Percentiles rank a stretch among this genome's conserved stretches.
These are phyloP conservation scores for Copidosoma aretas DNA, from an alignment of 2,888 invertebrate genomes.

Conservation along the genomic window DNA sequence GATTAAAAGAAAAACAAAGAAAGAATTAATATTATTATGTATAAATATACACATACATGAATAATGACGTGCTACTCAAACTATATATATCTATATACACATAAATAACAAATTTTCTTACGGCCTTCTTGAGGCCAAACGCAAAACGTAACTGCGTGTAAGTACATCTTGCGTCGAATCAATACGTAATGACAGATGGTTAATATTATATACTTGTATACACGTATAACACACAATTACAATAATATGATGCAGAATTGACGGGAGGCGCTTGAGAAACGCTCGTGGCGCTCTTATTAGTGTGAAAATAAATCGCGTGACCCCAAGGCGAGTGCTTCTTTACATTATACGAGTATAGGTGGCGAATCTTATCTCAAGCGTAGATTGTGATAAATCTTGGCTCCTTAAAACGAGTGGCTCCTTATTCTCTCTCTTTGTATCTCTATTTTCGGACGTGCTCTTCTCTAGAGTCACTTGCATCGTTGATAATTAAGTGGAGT, in stretches of 20 bases:
- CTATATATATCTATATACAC: conserved; percentile 15
- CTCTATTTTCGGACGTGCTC: no score
- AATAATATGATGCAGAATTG: no score
- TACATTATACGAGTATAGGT: neutral
- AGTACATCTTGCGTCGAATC: neutral
- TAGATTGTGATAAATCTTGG: no score
- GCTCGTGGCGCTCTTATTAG: no score
- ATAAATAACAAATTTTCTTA: conserved; percentile 37
- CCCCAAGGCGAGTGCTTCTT: conserved; percentile 36
- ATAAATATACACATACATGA: conserved; percentile 19
- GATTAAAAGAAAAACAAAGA: conserved; percentile 16
- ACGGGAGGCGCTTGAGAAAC: no score
- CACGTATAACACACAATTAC: no score
- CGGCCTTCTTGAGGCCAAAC: conserved; percentile 33
- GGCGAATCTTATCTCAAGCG: conserved; percentile 14
- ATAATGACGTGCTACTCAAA: neutral
- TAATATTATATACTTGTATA: no score
- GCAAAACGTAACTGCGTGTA: neutral
- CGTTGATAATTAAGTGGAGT: no score
- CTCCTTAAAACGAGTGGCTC: conserved; percentile 4
- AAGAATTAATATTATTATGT: conserved; percentile 4
- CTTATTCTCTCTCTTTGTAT: no score
- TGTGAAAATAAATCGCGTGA: no score
- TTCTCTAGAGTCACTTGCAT: no score
- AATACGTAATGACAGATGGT: neutral